A percentile compares a stretch with the other conserved stretches of the same genome.
phyloP scores from a whole-genome alignment of 2,113 vertebrate species.

The Leptocoma aspasia region DNA sequence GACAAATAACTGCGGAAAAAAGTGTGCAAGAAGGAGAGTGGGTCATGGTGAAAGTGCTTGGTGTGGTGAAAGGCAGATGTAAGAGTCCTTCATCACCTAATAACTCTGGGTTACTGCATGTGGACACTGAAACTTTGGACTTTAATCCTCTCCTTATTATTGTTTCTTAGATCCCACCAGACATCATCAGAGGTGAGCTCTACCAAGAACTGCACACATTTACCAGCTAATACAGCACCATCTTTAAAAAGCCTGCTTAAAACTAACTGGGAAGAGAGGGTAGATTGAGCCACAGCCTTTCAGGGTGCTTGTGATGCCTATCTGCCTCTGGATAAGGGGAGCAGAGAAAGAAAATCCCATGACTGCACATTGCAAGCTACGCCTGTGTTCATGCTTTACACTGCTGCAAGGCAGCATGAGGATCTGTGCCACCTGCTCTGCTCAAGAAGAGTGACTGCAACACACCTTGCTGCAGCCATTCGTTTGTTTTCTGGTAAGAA shows the following conservation, averaged over 20 bases:
- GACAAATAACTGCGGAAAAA: fast-evolving
- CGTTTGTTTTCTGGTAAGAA: neutral
- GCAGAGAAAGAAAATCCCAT: neutral
- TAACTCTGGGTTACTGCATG: neutral
- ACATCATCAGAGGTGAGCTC: neutral
- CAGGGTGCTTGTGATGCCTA: neutral
- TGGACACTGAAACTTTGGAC: neutral
- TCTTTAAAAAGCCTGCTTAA: neutral
- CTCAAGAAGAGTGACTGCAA: neutral
- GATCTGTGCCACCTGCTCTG: neutral
- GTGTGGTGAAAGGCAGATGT: neutral
- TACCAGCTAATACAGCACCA: neutral
- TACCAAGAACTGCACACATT: neutral
- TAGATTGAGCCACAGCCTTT: neutral
- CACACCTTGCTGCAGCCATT: neutral
- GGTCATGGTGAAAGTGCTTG: fast-evolving
- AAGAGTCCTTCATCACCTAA: neutral
- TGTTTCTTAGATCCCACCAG: neutral
- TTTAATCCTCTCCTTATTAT: neutral
- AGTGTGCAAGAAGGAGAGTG: fast-evolving
- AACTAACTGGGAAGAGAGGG: neutral
- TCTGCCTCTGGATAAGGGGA: neutral
- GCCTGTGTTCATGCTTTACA: neutral
- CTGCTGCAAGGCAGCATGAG: neutral
- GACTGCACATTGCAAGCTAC: fast-evolving